These are phyloP conservation scores for Drosophila fuyamai DNA, from an alignment of 1,140 invertebrate species.

Conservation along the genomic window DNA sequence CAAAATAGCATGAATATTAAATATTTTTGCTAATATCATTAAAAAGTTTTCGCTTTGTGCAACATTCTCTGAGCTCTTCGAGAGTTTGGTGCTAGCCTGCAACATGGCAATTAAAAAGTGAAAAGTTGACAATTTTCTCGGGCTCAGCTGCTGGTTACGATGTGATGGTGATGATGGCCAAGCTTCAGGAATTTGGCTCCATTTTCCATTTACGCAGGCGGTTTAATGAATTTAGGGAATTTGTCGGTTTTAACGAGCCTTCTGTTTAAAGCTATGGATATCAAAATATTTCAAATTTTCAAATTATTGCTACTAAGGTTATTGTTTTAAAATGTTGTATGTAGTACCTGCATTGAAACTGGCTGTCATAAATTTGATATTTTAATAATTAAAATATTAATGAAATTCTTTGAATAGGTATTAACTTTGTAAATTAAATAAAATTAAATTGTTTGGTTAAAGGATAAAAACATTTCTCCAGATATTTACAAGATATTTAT, in stretches of 20 bases:
- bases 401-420: no score
- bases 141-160: constrained; percentile 21
- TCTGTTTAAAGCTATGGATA: no score
- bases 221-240: not conserved
- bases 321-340: no score
- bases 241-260: not conserved
- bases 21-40: constrained; percentile 75
- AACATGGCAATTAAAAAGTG: constrained; percentile 65
- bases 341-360: no score
- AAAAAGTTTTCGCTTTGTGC: constrained; percentile 76
- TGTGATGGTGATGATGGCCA: not conserved
- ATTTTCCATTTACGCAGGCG: constrained; percentile 4
- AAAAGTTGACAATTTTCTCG: constrained; percentile 57
- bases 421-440: no score
- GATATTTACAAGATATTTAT: no score
- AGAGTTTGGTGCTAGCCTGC: constrained; percentile 26
- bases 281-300: no score
- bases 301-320: no score
- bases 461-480: no score
- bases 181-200: not conserved
- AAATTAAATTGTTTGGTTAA: no score
- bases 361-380: no score
- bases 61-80: constrained; percentile 44
- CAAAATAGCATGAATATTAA: constrained; percentile 52
- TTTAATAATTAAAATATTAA: no score